These are phyloP conservation scores for Agapetus fuscipes DNA, from an alignment of 2,888 invertebrate genomes.

Conservation along the genomic window DNA sequence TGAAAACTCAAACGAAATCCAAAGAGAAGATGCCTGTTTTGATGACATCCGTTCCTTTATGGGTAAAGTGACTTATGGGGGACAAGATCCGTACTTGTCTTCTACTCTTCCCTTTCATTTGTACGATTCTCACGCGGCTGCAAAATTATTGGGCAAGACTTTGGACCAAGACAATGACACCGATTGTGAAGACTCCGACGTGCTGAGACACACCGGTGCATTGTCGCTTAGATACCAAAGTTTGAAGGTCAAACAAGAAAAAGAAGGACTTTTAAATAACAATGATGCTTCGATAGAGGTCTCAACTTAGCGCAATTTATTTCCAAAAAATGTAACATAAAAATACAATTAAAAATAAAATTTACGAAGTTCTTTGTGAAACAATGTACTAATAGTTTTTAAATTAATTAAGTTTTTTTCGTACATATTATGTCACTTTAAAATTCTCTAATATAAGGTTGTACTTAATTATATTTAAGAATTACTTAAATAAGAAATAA, in stretches of 20 bases:
- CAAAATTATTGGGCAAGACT: no score
- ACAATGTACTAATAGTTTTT: no score
- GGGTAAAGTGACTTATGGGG: conserved; percentile 65
- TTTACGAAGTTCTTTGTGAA: no score
- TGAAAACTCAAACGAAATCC: conserved; percentile 71
- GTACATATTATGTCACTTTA: no score
- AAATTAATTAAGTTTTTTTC: no score
- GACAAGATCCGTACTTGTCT: conserved; percentile 20
- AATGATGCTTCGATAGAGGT: conserved; percentile 49
- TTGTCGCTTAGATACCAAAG: conserved; percentile 15
- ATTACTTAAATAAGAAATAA: no score
- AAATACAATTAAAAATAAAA: no score
- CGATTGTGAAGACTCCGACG: conserved; percentile 19
- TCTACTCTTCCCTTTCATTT: conserved; percentile 21
- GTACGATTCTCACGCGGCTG: conserved; percentile 15
- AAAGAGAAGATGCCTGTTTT: conserved; percentile 72
- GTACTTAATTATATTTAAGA: no score
- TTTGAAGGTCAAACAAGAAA: conserved; percentile 33
- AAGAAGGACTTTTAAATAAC: conserved; percentile 47
- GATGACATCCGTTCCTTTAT: conserved; percentile 86
- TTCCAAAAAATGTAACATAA: not conserved
- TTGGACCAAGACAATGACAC: conserved; percentile 20
- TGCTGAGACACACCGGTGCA: conserved; percentile 8
- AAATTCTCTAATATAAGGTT: no score
- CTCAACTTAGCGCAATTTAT: conserved; percentile 40